Evolutionary conservation across 1,140 invertebrate species (phyloP), one percentile per base, ranked within the genome.

Genomic region (Euwallacea fornicatus): DNA sequence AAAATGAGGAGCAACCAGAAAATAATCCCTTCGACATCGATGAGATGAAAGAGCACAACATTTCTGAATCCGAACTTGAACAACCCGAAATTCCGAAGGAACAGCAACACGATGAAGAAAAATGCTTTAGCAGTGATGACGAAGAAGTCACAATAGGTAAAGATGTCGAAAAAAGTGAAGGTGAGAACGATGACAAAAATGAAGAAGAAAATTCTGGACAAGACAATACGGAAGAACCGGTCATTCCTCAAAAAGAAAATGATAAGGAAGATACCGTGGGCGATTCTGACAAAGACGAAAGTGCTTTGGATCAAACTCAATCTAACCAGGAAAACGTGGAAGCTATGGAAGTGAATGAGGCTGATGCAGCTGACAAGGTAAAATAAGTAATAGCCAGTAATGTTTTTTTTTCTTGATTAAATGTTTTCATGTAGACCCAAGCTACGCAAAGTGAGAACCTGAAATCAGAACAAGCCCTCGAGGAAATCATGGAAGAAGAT

Each of bases 1-100:
- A 86, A 55, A 82, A 86, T 11, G 80, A 84, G 46, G 84, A 88
- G 68, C 85, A 84, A 13, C 83, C 88, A 54, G 87, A 88, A 50
- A 88, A 93, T 76, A 91, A 94, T 86, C 91, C 92, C 2, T 93
- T 93, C 76, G 92, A 95, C 78, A 91, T 93, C 70, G 91, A 93
- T 76, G 84, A 86, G 33, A 91, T 91, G 87, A 92, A 93, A 74
- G 77, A 78, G 44, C 72, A 77, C 68, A 47, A 70, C 33, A 42
- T 69, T 9, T 62, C 72, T 7, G 76, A 82, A 62, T 76, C 83
- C 33, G 80, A 79, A 42, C 76, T 80, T 13, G 80, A 85, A 69
- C 82, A 86, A 76, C 77, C 83, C 56, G 81, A 82, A 74, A 80
- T 82, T 77, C 80, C 75, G 46, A 74, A 80, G 56, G 81, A 78